phyloP scores from a whole-genome alignment of 53 echinoderm and acorn worm species.

The Pentamera pediparva region DNA sequence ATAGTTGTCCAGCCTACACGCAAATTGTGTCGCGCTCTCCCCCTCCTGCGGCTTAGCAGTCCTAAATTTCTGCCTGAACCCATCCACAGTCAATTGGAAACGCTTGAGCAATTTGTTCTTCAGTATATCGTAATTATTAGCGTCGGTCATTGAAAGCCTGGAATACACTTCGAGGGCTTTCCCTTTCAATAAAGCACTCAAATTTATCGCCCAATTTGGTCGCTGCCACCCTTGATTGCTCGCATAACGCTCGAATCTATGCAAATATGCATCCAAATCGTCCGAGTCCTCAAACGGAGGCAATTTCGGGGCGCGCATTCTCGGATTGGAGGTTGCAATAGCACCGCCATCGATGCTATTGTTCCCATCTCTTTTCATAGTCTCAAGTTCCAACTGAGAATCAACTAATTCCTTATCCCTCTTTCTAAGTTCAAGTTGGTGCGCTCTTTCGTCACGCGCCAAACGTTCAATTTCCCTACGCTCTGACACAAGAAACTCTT shows the following conservation, averaged over 20 bases:
- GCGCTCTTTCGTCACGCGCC: conserved; percentile 20
- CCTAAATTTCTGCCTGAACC: conserved; percentile 25
- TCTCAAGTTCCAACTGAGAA: neutral
- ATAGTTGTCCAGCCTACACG: conserved; percentile 10
- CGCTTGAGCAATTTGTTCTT: conserved; percentile 16
- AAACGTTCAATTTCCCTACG: neutral
- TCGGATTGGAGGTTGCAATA: neutral
- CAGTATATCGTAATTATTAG: neutral
- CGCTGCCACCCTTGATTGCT: conserved; percentile 29
- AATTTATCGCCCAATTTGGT: conserved; percentile 49
- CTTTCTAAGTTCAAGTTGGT: no score
- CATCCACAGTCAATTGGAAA: conserved; percentile 21
- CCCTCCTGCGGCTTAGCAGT: neutral
- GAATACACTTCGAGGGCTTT: conserved; percentile 34
- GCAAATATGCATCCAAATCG: conserved; percentile 52
- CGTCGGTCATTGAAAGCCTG: conserved; percentile 11
- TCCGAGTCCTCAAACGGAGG: conserved; percentile 44
- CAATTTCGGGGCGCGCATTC: conserved; percentile 38
- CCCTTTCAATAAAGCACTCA: conserved; percentile 23
- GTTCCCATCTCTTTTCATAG: neutral
- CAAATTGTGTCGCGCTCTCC: conserved; percentile 18
- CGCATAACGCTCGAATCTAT: conserved; percentile 43
- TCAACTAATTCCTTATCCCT: conserved; percentile 14
- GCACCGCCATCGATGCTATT: neutral
- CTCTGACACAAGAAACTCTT: conserved; percentile 7